phyloP scores from a whole-genome alignment of 1,140 invertebrate species.

The Armadillidium nasatum region DNA sequence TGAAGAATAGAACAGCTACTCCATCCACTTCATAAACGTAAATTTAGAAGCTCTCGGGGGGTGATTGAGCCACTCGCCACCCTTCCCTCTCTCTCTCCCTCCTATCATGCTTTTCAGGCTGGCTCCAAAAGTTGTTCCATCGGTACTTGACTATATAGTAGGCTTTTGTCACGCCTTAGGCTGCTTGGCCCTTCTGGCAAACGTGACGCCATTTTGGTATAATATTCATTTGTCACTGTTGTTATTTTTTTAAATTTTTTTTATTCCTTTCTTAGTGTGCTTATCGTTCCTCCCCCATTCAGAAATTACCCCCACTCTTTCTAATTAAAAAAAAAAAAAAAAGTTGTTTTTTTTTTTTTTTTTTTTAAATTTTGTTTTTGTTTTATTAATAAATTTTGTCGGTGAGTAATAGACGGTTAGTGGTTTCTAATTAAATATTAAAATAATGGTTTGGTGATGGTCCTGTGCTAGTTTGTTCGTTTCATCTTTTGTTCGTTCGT shows the following conservation, averaged over 20 bases:
- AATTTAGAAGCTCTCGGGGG: no score
- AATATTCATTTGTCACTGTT: slow-evolving; percentile 33
- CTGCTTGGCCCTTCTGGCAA: slow-evolving; percentile 41
- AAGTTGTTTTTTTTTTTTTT: neutral
- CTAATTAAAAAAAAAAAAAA: no score
- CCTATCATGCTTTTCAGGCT: slow-evolving; percentile 44
- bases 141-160: slow-evolving; percentile 44
- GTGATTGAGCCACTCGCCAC: neutral
- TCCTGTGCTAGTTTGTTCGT: no score
- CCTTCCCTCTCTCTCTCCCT: slow-evolving; percentile 2
- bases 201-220: slow-evolving; percentile 45
- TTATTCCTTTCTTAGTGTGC: neutral
- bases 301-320: neutral
- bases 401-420: neutral
- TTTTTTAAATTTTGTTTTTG: neutral
- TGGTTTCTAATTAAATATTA: no score
- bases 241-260: slow-evolving; percentile 28
- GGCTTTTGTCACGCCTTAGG: slow-evolving; percentile 41
- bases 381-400: neutral
- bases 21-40: no score
- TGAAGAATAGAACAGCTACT: no score
- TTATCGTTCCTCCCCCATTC: neutral
- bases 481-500: no score
- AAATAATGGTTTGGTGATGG: no score
- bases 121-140: slow-evolving; percentile 44